Conservation (phyloP, 2,888 invertebrate species). For the Arrhopalites spinosus region DNA sequence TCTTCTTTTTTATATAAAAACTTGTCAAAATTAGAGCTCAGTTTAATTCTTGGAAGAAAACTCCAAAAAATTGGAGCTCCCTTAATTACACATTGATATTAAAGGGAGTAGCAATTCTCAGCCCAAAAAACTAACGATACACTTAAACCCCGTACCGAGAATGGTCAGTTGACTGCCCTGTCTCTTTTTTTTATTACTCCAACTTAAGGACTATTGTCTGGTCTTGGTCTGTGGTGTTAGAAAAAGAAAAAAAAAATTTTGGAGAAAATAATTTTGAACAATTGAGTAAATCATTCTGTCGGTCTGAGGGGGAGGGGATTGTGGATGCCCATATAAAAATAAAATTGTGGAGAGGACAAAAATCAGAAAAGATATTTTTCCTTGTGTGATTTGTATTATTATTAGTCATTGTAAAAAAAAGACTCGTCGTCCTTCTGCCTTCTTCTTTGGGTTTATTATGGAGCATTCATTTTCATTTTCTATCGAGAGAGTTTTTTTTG, state of each 20-base stretch:
- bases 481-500: background rate
- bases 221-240: background rate
- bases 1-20: slow-evolving; percentile 8
- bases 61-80: background rate
- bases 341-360: background rate
- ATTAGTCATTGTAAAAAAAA: background rate
- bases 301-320: background rate
- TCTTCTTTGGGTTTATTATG: background rate
- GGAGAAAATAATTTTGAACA: background rate
- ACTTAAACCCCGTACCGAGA: too few species aligned
- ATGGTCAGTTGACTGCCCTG: too few species aligned
- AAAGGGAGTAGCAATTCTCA: background rate
- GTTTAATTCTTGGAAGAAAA: background rate
- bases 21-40: background rate
- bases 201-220: background rate
- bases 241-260: background rate
- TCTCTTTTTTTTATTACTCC: background rate
- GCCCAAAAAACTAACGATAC: too few species aligned
- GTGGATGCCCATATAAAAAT: background rate
- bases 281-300: background rate
- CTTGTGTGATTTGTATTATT: background rate
- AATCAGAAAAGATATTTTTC: background rate
- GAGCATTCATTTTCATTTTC: background rate
- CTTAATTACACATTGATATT: slow-evolving; percentile 2
- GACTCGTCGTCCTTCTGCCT: background rate